phyloP scores from a whole-genome alignment of 2,888 invertebrate species.

The Machimus rusticus region DNA sequence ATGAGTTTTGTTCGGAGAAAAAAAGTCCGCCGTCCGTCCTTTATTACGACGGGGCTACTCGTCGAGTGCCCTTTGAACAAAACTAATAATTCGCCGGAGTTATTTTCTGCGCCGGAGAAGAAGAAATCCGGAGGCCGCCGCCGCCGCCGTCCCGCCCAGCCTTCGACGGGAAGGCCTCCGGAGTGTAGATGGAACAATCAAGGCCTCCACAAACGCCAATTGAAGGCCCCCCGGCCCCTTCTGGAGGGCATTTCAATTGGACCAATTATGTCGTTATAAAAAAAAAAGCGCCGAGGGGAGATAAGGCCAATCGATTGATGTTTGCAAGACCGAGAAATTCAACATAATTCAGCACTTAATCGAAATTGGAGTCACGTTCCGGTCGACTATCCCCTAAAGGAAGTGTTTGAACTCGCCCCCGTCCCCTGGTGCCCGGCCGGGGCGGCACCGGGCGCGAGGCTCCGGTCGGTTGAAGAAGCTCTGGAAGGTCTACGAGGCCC shows the following conservation, averaged over 20 bases:
- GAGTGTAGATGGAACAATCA: conserved; percentile 34
- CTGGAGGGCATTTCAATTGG: conserved; percentile 47
- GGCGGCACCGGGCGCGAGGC: background rate
- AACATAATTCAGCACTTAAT: conserved; percentile 44
- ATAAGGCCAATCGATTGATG: conserved; percentile 38
- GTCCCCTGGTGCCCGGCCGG: background rate
- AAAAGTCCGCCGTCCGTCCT: conserved; percentile 33
- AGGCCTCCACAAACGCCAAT: conserved; percentile 16
- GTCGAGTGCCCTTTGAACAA: conserved; percentile 26
- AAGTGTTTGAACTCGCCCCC: conserved; percentile 33
- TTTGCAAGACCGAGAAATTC: conserved; percentile 31
- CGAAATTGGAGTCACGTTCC: conserved; percentile 46
- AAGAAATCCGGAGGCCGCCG: background rate
- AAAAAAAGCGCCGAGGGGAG: conserved; percentile 40
- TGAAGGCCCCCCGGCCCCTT: background rate
- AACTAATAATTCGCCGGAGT: conserved; percentile 38
- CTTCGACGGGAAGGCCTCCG: background rate
- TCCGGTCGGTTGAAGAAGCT: background rate
- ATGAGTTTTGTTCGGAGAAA: conserved; percentile 29
- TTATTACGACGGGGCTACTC: conserved; percentile 36
- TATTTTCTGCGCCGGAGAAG: conserved; percentile 17
- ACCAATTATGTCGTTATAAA: conserved; percentile 45
- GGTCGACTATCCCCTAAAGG: conserved; percentile 46
- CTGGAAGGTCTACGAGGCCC: background rate
- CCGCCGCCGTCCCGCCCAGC: background rate